Evolutionary conservation across 2,797 vertebrate genomes (phyloP).

Genomic region (Leptatherina wallacei): DNA sequence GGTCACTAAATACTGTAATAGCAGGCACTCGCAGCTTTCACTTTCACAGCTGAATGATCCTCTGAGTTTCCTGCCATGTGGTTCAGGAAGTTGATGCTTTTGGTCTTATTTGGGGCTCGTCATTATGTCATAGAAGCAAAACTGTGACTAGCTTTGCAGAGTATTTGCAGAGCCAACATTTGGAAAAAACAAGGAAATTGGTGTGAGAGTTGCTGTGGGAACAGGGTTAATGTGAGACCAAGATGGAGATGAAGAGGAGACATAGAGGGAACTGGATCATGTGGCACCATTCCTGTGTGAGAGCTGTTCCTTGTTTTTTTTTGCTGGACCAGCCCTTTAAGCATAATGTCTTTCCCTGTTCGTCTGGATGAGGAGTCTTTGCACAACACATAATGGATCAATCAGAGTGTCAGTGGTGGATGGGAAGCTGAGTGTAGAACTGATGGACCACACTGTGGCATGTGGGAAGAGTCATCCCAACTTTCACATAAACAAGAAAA

Average conservation of each 20-base stretch:
- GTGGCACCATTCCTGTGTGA: neutral
- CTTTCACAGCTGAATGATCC: no score
- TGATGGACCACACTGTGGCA: no score
- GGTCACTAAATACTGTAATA: neutral
- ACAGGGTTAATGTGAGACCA: slow-evolving; percentile 1
- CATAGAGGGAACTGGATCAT: no score
- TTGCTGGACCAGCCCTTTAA: neutral
- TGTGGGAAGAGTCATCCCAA: no score
- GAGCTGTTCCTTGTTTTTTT: neutral
- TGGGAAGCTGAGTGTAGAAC: no score
- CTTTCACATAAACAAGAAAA: no score
- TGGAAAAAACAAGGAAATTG: neutral
- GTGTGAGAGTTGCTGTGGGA: neutral
- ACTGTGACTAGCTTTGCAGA: neutral
- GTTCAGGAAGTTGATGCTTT: neutral
- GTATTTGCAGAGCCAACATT: neutral
- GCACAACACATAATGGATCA: neutral
- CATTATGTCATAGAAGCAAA: neutral
- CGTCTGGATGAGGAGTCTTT: neutral
- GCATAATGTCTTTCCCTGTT: no score
- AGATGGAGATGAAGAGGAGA: slow-evolving; percentile 6
- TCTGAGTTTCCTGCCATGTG: neutral
- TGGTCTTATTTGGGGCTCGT: neutral
- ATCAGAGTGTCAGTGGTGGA: neutral
- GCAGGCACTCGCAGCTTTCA: neutral